Percentiles rank a stretch among this genome's conserved stretches.
Evolutionary conservation across 1,140 invertebrate species (phyloP).

Genomic region (Saccostrea glomerata): DNA sequence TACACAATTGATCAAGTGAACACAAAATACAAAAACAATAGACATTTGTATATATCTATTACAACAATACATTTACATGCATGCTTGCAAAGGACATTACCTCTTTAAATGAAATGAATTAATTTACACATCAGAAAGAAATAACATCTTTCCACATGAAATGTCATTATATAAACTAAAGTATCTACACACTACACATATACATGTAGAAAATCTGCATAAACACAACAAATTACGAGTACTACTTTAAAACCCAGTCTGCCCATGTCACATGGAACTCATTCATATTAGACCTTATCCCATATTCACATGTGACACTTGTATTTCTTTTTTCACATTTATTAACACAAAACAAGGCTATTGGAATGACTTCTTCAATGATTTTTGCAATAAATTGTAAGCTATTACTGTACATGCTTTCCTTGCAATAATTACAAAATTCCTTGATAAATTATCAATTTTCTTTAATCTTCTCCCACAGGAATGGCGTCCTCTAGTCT

Average conservation of each 20-base stretch:
- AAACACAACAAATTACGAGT: background rate
- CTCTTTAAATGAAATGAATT: too few relatives aligned
- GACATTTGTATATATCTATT: too few relatives aligned
- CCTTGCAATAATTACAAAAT: background rate
- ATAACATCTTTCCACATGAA: too few relatives aligned
- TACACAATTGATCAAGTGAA: too few relatives aligned
- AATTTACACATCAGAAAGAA: too few relatives aligned
- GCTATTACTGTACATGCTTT: background rate
- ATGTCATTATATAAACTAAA: too few relatives aligned
- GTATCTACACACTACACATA: background rate
- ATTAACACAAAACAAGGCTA: background rate
- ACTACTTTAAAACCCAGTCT: background rate
- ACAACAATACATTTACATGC: too few relatives aligned
- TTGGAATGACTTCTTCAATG: background rate
- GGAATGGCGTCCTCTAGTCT: conserved; percentile 98
- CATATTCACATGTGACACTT: too few relatives aligned
- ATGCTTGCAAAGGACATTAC: too few relatives aligned
- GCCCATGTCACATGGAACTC: background rate
- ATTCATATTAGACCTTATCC: too few relatives aligned
- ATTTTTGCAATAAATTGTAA: background rate
- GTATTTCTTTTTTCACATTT: too few relatives aligned
- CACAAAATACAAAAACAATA: too few relatives aligned
- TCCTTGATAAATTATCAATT: background rate
- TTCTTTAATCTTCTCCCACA: conserved; percentile 93
- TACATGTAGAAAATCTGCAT: background rate